These are phyloP conservation scores for Sphaeramia orbicularis DNA, from an alignment of 2,797 vertebrate genomes.

Conservation along the genomic window DNA sequence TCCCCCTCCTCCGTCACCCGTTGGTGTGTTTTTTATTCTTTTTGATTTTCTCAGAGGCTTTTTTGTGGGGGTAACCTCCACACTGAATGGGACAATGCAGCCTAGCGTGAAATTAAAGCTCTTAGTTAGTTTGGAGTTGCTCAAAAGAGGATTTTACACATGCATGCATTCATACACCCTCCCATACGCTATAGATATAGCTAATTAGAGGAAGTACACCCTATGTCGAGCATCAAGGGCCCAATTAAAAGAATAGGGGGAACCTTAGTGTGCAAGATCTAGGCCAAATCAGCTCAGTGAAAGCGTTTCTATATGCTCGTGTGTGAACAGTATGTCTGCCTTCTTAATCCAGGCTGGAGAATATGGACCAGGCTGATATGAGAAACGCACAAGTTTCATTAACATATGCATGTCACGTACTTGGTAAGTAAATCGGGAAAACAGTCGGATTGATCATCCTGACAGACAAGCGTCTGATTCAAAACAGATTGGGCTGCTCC, in stretches of 20 bases:
- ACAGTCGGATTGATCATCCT: constrained; percentile 65
- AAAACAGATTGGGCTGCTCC: constrained; percentile 64
- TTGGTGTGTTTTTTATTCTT: constrained; percentile 74
- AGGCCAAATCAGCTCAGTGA: constrained; percentile 67
- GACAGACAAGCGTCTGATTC: constrained; percentile 66
- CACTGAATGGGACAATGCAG: constrained; percentile 83
- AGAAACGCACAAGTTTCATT: constrained; percentile 65
- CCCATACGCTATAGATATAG: constrained; percentile 81
- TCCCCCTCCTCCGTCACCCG: constrained; percentile 59
- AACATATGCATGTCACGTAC: constrained; percentile 67
- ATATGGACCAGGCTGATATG: constrained; percentile 66
- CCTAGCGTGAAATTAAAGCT: constrained; percentile 86
- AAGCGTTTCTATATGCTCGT: constrained; percentile 57
- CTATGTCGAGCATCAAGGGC: constrained; percentile 82
- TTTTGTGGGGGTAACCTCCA: constrained; percentile 77
- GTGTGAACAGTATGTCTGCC: constrained; percentile 69
- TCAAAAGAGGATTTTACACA: constrained; percentile 86
- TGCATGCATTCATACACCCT: constrained; percentile 84
- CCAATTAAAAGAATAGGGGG: constrained; percentile 79
- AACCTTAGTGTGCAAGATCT: constrained; percentile 65
- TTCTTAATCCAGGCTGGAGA: constrained; percentile 66
- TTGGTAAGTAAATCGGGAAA: constrained; percentile 62
- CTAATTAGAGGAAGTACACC: constrained; percentile 85
- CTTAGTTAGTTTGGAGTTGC: constrained; percentile 84
- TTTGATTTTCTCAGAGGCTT: constrained; percentile 81